phyloP scores from a whole-genome alignment of 2,113 vertebrate species.

The Brachirus orientalis region DNA sequence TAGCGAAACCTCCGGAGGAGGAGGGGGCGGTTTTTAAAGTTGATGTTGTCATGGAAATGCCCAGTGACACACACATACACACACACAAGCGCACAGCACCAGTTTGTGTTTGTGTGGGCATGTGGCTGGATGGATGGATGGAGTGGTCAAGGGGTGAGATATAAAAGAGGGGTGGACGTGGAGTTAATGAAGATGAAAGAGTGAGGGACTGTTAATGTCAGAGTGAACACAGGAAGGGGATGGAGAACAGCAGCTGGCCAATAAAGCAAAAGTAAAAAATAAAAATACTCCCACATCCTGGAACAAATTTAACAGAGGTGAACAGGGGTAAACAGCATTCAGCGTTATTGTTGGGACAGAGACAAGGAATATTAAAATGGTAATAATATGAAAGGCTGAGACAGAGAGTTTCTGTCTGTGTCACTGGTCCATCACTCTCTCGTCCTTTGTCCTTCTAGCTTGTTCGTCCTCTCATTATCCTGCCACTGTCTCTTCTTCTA shows the following conservation, averaged over 20 bases:
- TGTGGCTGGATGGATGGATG: conserved; percentile 35
- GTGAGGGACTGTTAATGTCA: conserved; percentile 39
- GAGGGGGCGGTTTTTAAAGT: conserved; percentile 60
- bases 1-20: conserved; percentile 63
- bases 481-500: background rate
- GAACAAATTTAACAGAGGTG: conserved; percentile 58
- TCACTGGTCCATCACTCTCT: conserved; percentile 33
- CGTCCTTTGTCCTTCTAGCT: conserved; percentile 38
- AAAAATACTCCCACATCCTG: conserved; percentile 32
- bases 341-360: conserved; percentile 46
- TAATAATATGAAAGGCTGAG: conserved; percentile 6
- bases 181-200: conserved; percentile 68
- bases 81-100: background rate
- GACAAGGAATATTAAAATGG: conserved; percentile 22
- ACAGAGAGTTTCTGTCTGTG: conserved; percentile 1
- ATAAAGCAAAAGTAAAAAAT: conserved; percentile 28
- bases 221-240: conserved; percentile 23
- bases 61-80: conserved; percentile 54
- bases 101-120: conserved; percentile 5
- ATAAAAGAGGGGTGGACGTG: conserved; percentile 34
- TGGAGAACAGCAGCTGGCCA: conserved; percentile 19
- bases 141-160: conserved; percentile 38
- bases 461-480: conserved; percentile 25
- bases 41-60: conserved; percentile 81
- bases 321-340: conserved; percentile 62